phyloP scores from a whole-genome alignment of 2,113 vertebrate genomes.

The Nematolebias whitei region DNA sequence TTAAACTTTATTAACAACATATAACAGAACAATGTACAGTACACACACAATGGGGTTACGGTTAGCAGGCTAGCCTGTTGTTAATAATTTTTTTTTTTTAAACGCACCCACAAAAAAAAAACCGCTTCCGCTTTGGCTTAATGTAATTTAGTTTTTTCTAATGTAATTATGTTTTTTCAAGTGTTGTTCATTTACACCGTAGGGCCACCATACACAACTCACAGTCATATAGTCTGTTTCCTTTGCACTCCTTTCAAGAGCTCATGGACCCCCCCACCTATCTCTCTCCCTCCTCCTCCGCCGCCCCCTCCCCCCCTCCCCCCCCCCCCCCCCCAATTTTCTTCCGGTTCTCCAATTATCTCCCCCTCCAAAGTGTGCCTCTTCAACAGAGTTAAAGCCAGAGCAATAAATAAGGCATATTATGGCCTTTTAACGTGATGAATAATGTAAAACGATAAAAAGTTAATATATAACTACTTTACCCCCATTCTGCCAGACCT shows the following conservation, averaged over 20 bases:
- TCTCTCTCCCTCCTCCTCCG: conserved; percentile 4
- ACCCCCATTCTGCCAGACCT: conserved; percentile 77
- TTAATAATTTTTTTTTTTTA: too few relatives aligned
- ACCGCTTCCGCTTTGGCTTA: too few relatives aligned
- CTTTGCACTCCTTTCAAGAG: conserved; percentile 50
- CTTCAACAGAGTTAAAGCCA: conserved; percentile 62
- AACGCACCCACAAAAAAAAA: too few relatives aligned
- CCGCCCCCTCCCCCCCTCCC: conserved; percentile 2
- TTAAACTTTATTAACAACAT: too few relatives aligned
- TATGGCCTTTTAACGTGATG: conserved; percentile 80
- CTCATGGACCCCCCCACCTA: conserved; percentile 17
- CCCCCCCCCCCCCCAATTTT: neutral
- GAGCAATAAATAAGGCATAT: conserved; percentile 80
- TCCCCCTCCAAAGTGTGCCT: conserved; percentile 52
- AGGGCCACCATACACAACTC: too few relatives aligned
- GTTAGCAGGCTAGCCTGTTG: too few relatives aligned
- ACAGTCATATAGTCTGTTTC: conserved; percentile 73
- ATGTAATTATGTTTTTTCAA: too few relatives aligned
- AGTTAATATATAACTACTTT: conserved; percentile 81
- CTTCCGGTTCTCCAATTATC: conserved; percentile 36
- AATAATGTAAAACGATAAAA: conserved; percentile 83
- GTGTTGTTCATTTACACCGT: too few relatives aligned
- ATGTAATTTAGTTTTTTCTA: too few relatives aligned
- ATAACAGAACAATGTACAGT: too few relatives aligned
- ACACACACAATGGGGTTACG: too few relatives aligned